phyloP scores from a whole-genome alignment of 2,888 invertebrate species.

The Penaeus monodon region DNA sequence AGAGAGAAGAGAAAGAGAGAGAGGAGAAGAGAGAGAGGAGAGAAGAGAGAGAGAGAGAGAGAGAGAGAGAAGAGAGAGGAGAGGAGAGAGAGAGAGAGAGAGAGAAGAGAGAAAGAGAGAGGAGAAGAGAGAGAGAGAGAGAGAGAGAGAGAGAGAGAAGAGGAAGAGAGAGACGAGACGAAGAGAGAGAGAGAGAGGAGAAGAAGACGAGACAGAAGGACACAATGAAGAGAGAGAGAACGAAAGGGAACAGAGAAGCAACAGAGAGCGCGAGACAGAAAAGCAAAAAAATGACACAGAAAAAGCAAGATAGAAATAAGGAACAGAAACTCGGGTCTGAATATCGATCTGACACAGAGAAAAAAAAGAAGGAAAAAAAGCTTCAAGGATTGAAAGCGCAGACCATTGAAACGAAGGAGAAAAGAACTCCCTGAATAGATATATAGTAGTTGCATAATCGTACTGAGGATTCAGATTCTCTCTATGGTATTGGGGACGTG shows the following conservation, averaged over 20 bases:
- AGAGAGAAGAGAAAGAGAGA: neutral
- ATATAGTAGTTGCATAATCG: too few species aligned
- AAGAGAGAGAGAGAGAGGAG: neutral
- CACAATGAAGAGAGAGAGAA: neutral
- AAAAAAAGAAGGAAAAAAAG: too few species aligned
- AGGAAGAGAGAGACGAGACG: neutral
- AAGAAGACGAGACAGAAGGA: neutral
- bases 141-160: neutral
- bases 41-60: neutral
- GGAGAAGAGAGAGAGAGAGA: neutral
- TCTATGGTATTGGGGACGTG: too few species aligned
- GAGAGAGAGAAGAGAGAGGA: neutral
- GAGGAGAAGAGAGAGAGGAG: neutral
- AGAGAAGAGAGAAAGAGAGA: neutral
- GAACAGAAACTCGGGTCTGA: too few species aligned
- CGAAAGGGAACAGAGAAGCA: neutral
- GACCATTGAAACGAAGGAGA: too few species aligned
- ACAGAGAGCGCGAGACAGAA: constrained; percentile 10
- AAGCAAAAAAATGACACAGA: neutral
- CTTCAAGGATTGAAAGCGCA: too few species aligned
- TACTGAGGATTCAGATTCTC: too few species aligned
- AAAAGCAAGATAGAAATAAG: neutral
- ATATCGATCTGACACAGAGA: too few species aligned
- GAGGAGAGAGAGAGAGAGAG: too few species aligned
- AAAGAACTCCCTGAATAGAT: too few species aligned